A percentile compares a stretch with the other conserved stretches of the same genome.
Evolutionary conservation across 2,888 invertebrate genomes (phyloP).

Genomic region (Hydropsyche betteni): DNA sequence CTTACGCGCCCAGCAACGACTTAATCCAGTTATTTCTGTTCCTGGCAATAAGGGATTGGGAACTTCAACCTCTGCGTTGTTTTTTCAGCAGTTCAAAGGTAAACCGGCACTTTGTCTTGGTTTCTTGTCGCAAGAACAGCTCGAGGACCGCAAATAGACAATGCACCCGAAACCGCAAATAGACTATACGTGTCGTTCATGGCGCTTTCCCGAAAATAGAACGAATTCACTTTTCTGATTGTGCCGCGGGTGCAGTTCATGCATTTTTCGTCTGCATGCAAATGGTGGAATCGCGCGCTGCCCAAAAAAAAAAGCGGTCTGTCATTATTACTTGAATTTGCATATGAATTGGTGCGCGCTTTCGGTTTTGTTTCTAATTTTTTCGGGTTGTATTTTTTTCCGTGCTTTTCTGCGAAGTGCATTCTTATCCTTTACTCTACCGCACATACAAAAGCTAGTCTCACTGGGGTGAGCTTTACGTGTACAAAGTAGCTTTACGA

Average conservation of each 20-base stretch:
- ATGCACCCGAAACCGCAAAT: too few relatives aligned
- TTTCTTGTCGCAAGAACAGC: neutral
- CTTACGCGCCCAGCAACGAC: conserved; percentile 5
- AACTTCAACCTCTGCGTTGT: neutral
- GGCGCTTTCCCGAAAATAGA: too few relatives aligned
- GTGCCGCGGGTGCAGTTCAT: neutral
- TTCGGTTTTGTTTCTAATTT: neutral
- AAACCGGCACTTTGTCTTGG: neutral
- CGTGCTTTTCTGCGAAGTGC: too few relatives aligned
- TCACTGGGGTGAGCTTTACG: too few relatives aligned
- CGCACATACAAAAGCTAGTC: too few relatives aligned
- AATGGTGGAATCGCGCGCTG: neutral
- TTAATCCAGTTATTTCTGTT: conserved; percentile 13
- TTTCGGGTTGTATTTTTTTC: too few relatives aligned
- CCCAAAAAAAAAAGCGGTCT: neutral
- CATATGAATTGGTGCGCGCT: neutral
- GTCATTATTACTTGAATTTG: conserved; percentile 2
- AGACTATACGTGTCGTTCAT: too few relatives aligned
- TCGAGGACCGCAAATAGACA: neutral
- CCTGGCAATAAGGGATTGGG: neutral
- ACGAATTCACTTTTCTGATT: too few relatives aligned
- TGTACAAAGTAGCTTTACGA: too few relatives aligned
- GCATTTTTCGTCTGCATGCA: neutral
- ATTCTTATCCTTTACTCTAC: too few relatives aligned
- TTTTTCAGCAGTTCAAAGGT: conserved; percentile 19